Evolutionary conservation across 2,888 invertebrate genomes (phyloP), one percentile per base, ranked within the genome.

Genomic region (Hipparchia semele): DNA sequence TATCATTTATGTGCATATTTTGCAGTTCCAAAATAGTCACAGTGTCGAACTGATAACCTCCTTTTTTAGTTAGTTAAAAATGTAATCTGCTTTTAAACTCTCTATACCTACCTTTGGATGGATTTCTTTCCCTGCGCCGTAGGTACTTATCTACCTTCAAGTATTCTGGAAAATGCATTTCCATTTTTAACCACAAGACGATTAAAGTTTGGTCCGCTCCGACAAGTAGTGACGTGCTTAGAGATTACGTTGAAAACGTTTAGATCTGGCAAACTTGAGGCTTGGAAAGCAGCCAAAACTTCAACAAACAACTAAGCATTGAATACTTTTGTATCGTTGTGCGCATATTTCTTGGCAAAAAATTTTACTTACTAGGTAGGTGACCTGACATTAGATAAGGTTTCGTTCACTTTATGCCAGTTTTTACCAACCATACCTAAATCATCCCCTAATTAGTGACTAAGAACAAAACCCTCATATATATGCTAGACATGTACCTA

Each of bases 331-430:
- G 65, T 65, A 33, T 23, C 53, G 53, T 65, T 53, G 51, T 53
- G 53, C 53, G 65, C 51, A 65, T 65, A 65, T 65, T 65, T 53
- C 65, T 65, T 65, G 65, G 65, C 65, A 65, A 53, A 6, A 10
- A 53, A 51, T 51, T 65, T 65, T 51, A 64, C 51, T 8, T 10
- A n/a, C 23, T 39, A 39, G 39, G 54, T 54, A 58, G 23, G 58
- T 13, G 13, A 58, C 33, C 33, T 51, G 51, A 51, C 10, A 53
- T 6, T 53, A 53, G 33, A 51, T 49, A 23, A 58, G 23, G 13
- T 58, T 23, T 58, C 10, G 12, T 53, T 53, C 53, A 53, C 8
- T 58, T 13, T 39, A 39, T 39, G 39, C 39, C 39, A 2, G 3
- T 39, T 39, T 39, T 39, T 5, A 39, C 39, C 39, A 39, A 39